Evolutionary conservation across 92 coral and sea anemone species (phyloP).

Genomic region (Zoanthus sociatus): DNA sequence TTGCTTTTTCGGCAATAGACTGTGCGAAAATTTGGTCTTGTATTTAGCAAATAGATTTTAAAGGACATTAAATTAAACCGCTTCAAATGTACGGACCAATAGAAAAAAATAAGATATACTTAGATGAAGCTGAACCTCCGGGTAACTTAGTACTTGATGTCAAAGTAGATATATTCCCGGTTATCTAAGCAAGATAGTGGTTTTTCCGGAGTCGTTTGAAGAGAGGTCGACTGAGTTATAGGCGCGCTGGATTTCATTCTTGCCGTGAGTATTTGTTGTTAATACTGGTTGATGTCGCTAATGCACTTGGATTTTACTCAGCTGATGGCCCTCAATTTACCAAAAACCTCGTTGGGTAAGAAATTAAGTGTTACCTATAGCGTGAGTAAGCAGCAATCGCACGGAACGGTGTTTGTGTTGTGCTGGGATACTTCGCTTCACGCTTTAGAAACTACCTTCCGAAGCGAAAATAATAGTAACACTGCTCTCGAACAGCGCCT

Average conservation of each 20-base stretch:
- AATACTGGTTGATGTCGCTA: slow-evolving; percentile 16
- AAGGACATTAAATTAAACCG: slow-evolving; percentile 20
- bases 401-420: background rate
- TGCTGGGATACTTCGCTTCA: background rate
- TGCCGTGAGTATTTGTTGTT: background rate
- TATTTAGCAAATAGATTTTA: slow-evolving; percentile 2
- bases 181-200: slow-evolving; percentile 28
- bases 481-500: slow-evolving; percentile 47
- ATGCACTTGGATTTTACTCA: slow-evolving; percentile 33
- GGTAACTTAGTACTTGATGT: slow-evolving; percentile 38
- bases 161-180: slow-evolving; percentile 17
- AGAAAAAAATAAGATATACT: slow-evolving; percentile 32
- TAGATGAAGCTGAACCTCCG: slow-evolving; percentile 39
- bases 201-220: slow-evolving; percentile 34
- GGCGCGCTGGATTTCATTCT: background rate
- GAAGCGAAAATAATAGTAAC: background rate
- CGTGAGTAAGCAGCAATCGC: background rate
- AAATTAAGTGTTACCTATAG: background rate
- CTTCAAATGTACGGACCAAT: slow-evolving; percentile 36
- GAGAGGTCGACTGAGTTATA: slow-evolving; percentile 13
- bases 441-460: slow-evolving; percentile 3
- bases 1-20: slow-evolving; percentile 8
- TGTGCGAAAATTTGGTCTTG: slow-evolving; percentile 3
- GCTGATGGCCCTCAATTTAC: slow-evolving; percentile 33
- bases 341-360: slow-evolving; percentile 37